Conservation (phyloP, 2,113 vertebrate genomes). For the Struthidea cinerea region DNA sequence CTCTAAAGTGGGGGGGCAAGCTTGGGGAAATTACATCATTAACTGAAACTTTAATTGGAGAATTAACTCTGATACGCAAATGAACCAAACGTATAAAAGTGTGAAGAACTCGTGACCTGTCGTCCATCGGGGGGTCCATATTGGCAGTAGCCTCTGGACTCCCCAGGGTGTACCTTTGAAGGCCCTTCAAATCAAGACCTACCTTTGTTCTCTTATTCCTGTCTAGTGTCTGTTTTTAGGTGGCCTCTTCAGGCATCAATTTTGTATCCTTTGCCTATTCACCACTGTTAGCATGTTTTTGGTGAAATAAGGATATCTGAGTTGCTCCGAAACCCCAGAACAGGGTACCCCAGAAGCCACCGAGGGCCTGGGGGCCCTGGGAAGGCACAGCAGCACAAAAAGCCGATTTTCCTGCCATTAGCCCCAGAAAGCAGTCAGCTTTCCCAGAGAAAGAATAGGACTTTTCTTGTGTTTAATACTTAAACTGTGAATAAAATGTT, state of each 20-base stretch:
- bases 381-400: neutral
- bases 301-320: neutral
- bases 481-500: slow-evolving; percentile 2
- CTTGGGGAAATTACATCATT: too few species aligned
- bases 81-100: too few species aligned
- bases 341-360: neutral
- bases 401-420: neutral
- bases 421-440: neutral
- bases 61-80: too few species aligned
- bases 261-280: neutral
- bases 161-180: too few species aligned
- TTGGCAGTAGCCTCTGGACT: too few species aligned
- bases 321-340: neutral
- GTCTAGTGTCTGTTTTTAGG: too few species aligned
- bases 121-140: too few species aligned
- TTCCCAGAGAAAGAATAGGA: neutral
- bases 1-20: too few species aligned
- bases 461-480: slow-evolving; percentile 1
- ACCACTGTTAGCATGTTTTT: neutral
- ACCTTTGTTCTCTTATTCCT: too few species aligned
- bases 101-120: too few species aligned
- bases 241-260: neutral
- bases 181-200: too few species aligned
- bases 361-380: fast-evolving
- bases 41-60: too few species aligned